phyloP scores from a whole-genome alignment of 2,797 vertebrate species.

The Sebastes iracundus region DNA sequence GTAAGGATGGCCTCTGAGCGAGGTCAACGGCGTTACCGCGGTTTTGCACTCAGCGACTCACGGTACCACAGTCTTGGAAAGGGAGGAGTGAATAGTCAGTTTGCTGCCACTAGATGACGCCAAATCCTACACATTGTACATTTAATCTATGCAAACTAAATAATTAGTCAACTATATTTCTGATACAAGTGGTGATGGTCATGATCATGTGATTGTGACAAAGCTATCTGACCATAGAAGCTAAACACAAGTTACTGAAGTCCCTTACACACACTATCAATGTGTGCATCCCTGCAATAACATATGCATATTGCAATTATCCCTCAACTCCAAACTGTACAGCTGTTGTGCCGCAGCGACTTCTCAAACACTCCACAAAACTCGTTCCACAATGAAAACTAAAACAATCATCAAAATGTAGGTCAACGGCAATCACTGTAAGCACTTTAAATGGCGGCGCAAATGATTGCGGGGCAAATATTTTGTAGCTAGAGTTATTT shows the following conservation, averaged over 20 bases:
- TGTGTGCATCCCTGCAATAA: neutral
- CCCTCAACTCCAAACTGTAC: neutral
- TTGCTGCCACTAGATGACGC: too few relatives aligned
- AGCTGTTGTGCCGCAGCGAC: neutral
- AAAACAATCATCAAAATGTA: slow-evolving; percentile 36
- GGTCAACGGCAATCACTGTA: slow-evolving; percentile 44
- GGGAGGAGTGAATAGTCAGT: too few relatives aligned
- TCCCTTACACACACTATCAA: neutral
- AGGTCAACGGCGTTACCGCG: too few relatives aligned
- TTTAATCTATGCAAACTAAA: neutral
- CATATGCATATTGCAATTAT: neutral
- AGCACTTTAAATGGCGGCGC: slow-evolving; percentile 12
- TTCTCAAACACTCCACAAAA: slow-evolving; percentile 11
- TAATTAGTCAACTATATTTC: neutral
- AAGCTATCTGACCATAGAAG: neutral
- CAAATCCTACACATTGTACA: neutral
- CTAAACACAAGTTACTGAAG: neutral
- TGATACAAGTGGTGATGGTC: neutral
- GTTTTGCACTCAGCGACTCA: too few relatives aligned
- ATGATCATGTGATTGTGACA: neutral
- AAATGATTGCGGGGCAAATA: slow-evolving; percentile 28
- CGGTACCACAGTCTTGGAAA: too few relatives aligned
- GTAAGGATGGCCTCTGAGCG: too few relatives aligned
- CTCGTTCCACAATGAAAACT: neutral
- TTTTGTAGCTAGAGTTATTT: slow-evolving; percentile 17